Conservation (phyloP, 92 coral and sea anemone genomes). For the Phymanthus crucifer region DNA sequence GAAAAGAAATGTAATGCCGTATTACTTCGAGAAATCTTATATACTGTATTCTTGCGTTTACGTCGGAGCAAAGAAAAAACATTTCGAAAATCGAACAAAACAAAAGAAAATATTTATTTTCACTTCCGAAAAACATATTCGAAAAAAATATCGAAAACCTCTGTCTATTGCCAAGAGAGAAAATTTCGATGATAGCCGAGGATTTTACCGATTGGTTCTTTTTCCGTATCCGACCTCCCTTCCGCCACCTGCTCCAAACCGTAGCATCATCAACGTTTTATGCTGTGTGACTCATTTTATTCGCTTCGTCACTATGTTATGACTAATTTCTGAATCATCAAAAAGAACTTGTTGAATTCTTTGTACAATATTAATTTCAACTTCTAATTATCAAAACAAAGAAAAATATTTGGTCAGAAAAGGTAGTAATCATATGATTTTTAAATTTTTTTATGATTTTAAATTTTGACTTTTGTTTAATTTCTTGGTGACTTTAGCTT, state of each 20-base stretch:
- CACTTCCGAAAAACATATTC: too few species aligned
- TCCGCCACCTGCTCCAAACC: conserved; percentile 7
- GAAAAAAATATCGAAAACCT: too few species aligned
- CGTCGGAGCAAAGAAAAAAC: not conserved
- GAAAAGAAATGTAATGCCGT: too few species aligned
- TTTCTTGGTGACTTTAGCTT: not conserved
- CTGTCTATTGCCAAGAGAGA: not conserved
- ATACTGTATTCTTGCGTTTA: not conserved
- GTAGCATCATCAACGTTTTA: conserved; percentile 7
- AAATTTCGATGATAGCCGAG: not conserved
- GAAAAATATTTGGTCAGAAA: too few species aligned
- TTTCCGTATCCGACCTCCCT: conserved; percentile 13
- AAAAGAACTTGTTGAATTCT: not conserved
- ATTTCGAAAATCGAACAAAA: not conserved
- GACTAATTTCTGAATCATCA: not conserved
- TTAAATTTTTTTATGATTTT: not conserved
- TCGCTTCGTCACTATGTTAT: not conserved
- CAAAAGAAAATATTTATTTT: too few species aligned
- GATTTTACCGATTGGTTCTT: not conserved
- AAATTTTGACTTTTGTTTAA: not conserved
- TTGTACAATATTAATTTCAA: not conserved
- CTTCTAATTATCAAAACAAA: too few species aligned
- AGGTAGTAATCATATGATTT: not conserved
- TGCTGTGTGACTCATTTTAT: not conserved
- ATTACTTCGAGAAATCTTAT: not conserved